Evolutionary conservation across 2,797 vertebrate genomes (phyloP).

Genomic region (Hyperoplus immaculatus): DNA sequence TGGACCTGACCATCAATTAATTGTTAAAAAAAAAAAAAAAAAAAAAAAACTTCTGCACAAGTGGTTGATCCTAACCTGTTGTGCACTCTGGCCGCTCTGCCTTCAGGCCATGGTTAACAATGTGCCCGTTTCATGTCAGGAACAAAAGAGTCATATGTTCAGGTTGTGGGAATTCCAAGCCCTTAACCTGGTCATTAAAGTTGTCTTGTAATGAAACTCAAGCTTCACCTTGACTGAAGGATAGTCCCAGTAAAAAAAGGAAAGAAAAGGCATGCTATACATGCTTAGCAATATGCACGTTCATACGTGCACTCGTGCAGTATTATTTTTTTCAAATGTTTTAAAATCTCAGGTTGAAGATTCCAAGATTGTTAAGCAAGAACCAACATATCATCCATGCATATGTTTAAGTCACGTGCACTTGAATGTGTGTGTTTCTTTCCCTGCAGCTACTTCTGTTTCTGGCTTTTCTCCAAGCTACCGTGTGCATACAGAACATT

Average conservation of each 20-base stretch:
- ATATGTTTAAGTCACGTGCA: constrained; percentile 35
- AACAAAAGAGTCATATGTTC: constrained; percentile 78
- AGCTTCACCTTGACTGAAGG: constrained; percentile 66
- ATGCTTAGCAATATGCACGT: constrained; percentile 4
- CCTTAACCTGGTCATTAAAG: constrained; percentile 74
- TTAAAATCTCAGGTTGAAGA: constrained; percentile 19
- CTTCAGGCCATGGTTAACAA: constrained; percentile 70
- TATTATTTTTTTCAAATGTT: constrained; percentile 15
- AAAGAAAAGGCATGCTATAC: constrained; percentile 1
- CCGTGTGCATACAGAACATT: constrained; percentile 57
- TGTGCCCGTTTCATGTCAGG: constrained; percentile 74
- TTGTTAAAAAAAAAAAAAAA: neutral
- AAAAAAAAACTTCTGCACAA: neutral
- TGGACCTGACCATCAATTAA: neutral
- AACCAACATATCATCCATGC: constrained; percentile 13
- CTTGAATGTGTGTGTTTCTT: constrained; percentile 4
- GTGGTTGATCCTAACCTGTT: constrained; percentile 48
- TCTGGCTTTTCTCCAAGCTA: constrained; percentile 53
- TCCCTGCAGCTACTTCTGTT: constrained; percentile 18
- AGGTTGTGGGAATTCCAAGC: constrained; percentile 75
- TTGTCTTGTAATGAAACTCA: constrained; percentile 76
- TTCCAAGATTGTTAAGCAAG: constrained; percentile 21
- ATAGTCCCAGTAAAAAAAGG: constrained; percentile 50
- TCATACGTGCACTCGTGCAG: constrained; percentile 2
- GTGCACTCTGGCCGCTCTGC: constrained; percentile 53